Base-by-base conservation (phyloP, 2,113 vertebrate species). In the Arvicanthis niloticus region DNA sequence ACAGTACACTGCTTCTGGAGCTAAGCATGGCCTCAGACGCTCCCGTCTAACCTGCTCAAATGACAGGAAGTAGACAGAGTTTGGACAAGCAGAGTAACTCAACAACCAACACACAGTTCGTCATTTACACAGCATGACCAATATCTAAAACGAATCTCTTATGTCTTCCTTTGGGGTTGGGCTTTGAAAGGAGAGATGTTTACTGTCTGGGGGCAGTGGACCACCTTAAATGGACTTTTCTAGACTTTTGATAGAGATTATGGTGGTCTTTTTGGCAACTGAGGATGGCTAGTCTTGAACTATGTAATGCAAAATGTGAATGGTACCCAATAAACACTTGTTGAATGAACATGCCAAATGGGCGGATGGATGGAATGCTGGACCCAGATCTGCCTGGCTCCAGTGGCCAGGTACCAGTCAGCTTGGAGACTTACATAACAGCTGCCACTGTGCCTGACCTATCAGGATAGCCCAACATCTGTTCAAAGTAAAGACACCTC, bases 231-330 rank as follows among this genome's bases (percentile, higher is more conserved):
- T 0, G 1, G 60, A n/a, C 37, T 34, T 51, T 65, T 17, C 37
- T 1, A 3, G 48, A 37, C 37, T 0, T 0, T 40, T 7, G 26
- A 67, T 34, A 29, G n/a, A 45, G 70, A 16, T 16, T 11, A 15
- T 1, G 21, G 67, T n/a, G 60, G 65, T 82, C 17, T n/a, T n/a
- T 37, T 73, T 19, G 22, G 82, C 51, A 48, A 40, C 10, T 0
- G 4, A 42, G 42, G 3, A n/a, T 42, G 72, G 26, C 26, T n/a
- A 26, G 75, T 68, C 17, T 22, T 40, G 24, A 56, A 37, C 11
- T 62, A 62, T 5, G 65, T 26, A 17, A 26, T 22, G 48, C 31
- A 62, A 48, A 53, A 53, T 0, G 8, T 1, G 51, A 75, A 3
- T 60, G 88, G 56, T 13, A 53, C 48, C 19, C 7, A 29, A 4